Conservation (phyloP, 2,113 vertebrate genomes). For the Carollia perspicillata region DNA sequence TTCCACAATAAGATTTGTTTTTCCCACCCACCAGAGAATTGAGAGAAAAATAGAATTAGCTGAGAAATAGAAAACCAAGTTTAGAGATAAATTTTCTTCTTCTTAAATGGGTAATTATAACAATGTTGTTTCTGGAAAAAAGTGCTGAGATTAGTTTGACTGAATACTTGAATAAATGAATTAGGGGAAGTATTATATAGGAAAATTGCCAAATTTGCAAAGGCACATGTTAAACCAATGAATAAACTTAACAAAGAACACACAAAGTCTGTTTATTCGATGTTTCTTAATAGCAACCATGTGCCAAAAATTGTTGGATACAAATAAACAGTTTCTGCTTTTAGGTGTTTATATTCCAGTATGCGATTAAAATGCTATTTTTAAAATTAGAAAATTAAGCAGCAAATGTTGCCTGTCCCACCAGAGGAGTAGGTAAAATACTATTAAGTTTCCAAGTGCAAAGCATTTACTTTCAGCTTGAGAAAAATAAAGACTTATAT, state of each 20-base stretch:
- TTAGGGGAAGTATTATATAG: background rate
- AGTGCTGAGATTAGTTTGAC: background rate
- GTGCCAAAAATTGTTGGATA: background rate
- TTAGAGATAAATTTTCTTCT: background rate
- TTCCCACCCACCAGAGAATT: background rate
- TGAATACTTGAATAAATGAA: slow-evolving; percentile 15
- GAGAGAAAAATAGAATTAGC: background rate
- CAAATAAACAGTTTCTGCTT: background rate
- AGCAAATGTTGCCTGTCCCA: background rate
- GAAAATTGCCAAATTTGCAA: background rate
- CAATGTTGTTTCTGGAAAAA: background rate
- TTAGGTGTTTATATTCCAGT: background rate
- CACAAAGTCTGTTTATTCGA: background rate
- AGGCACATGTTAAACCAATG: background rate
- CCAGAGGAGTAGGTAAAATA: background rate
- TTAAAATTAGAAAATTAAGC: background rate
- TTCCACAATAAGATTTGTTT: background rate
- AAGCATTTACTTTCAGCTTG: background rate
- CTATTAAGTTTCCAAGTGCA: background rate
- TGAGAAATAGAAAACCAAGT: background rate
- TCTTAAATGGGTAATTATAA: background rate
- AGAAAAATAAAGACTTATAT: background rate
- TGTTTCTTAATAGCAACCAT: background rate
- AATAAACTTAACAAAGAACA: background rate
- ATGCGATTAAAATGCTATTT: background rate